These are phyloP conservation scores for Microcebus murinus DNA, from an alignment of 2,113 vertebrate genomes.

Conservation along the genomic window DNA sequence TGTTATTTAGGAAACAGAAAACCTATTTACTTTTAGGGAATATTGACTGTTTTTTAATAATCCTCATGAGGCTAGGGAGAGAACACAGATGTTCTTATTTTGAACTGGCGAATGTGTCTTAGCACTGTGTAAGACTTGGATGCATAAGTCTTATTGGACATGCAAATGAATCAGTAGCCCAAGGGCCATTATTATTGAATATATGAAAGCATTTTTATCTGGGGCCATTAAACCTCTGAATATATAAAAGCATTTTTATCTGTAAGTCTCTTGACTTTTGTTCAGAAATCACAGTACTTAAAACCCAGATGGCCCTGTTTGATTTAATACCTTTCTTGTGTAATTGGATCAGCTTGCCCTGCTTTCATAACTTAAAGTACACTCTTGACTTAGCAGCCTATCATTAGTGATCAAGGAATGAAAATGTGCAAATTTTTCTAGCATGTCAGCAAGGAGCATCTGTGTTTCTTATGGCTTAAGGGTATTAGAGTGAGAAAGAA, in stretches of 20 bases:
- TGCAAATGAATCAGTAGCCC: constrained; percentile 20
- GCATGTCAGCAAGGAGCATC: not conserved
- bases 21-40: constrained; percentile 23
- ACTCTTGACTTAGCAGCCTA: not conserved
- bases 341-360: not conserved
- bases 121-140: not conserved
- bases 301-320: constrained; percentile 55
- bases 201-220: not conserved
- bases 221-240: not conserved
- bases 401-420: not conserved
- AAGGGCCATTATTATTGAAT: constrained; percentile 12
- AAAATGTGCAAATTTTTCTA: not conserved
- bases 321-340: constrained; percentile 39
- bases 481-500: not conserved
- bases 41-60: not conserved
- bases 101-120: constrained; percentile 39
- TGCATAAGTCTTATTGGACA: not conserved
- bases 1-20: constrained; percentile 53
- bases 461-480: not conserved
- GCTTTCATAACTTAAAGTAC: constrained; percentile 31
- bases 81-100: constrained; percentile 48
- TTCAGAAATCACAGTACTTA: constrained; percentile 19
- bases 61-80: constrained; percentile 6
- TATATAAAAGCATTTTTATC: constrained; percentile 17
- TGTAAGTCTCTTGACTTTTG: not conserved